Percentiles rank a stretch among this genome's conserved stretches.
phyloP scores from a whole-genome alignment of 2,113 vertebrate species.

The Dolichallabes microphthalmus region DNA sequence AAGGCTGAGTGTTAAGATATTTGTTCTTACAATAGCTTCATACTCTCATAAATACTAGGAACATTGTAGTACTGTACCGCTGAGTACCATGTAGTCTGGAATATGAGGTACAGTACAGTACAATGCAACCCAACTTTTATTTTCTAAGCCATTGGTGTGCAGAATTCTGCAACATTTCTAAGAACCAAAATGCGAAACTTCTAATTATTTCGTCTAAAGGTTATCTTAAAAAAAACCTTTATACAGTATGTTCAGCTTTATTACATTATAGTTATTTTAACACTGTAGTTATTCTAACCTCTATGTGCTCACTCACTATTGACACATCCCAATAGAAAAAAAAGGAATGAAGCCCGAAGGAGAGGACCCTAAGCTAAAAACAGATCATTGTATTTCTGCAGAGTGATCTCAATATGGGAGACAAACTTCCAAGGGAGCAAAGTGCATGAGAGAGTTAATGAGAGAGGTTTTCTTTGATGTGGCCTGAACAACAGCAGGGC shows the following conservation, averaged over 20 bases:
- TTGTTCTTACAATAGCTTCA: neutral
- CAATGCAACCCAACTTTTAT: neutral
- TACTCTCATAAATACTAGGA: neutral
- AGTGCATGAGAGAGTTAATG: slow-evolving; percentile 21
- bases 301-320: neutral
- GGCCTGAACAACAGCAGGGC: neutral
- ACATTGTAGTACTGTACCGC: neutral
- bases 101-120: neutral
- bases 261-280: no score
- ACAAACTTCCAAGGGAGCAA: slow-evolving; percentile 4
- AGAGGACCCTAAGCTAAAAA: neutral
- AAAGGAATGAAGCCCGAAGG: neutral
- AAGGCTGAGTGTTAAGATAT: neutral
- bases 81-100: neutral
- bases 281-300: neutral
- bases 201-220: neutral
- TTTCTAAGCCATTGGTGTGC: neutral
- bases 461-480: slow-evolving; percentile 34
- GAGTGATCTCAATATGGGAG: neutral
- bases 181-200: neutral
- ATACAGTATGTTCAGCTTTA: neutral
- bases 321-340: neutral
- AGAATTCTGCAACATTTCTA: neutral
- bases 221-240: neutral
- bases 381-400: neutral